Base-by-base conservation (phyloP, 2,888 invertebrate genomes). In the Rapana venosa region DNA sequence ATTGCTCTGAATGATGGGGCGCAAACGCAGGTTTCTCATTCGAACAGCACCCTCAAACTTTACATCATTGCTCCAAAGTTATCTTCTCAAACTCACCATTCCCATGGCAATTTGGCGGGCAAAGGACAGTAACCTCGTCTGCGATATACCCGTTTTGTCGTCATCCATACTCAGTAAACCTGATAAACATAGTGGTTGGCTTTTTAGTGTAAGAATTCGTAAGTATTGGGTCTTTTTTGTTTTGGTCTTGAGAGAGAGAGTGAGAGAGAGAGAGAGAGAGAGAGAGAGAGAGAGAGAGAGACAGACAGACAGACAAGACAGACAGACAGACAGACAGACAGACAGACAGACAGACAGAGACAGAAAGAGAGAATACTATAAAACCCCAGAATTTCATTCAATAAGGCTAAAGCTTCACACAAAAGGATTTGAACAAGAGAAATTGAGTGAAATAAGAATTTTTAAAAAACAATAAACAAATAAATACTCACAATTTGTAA, bases 61-160 rank as follows among this genome's bases (percentile, higher is more conserved):
- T 47, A 47, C 47, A 47, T 47, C 47, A 8, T 8, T 47, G 47
- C 47, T 47, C 47, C 8, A 47, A 47, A 47, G 47, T 2, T n/a
- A 17, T 66, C 4, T 13, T 26, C 20, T 66, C 66, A 66, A 56
- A 87, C 94, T 91, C 89, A 95, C 95, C 95, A 95, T 95, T 47
- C 95, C 95, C 81, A 94, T 91, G 1, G 94, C 94, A 13, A 95
- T 94, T 85, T 95, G 95, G 81, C 95, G 91, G 2, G 94, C 94
- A 91, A 93, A 95, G 0, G 95, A 95, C 83, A 95, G 87, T 13
- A 95, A 89, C 17, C 79, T 90, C 5, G 87, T 90, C 79, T 91
- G 91, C 6, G 91, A 88, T 11, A 92, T 66, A 26, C 58, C 56
- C 20, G 89, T 81, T 15, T 77, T 30, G 35, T 88, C 79, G 32